These are phyloP conservation scores for Limenitis camilla DNA, from an alignment of 2,888 invertebrate genomes.

Conservation along the genomic window DNA sequence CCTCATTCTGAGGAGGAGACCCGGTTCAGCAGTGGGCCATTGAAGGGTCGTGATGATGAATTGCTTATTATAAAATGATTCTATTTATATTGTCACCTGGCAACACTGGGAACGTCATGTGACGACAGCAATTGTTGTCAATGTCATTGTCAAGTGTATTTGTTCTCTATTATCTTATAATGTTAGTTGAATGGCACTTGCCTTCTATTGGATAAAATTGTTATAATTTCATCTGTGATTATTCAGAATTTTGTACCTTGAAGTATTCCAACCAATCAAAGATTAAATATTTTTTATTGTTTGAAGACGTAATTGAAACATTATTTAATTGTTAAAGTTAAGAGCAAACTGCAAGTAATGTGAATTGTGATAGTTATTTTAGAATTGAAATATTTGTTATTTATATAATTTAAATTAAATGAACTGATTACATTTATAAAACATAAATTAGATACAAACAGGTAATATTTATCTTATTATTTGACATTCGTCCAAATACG, in stretches of 20 bases:
- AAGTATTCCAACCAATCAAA: no score
- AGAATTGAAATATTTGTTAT: conserved; percentile 6
- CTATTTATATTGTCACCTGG: not conserved
- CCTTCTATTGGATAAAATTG: no score
- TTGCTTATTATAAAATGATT: no score
- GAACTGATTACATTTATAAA: conserved; percentile 10
- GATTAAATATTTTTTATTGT: no score
- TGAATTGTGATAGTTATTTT: no score
- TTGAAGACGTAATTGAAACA: no score
- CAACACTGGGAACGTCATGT: conserved; percentile 21
- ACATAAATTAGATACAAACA: not conserved
- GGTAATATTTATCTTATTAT: conserved; percentile 5
- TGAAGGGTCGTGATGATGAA: no score
- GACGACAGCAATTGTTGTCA: conserved; percentile 21
- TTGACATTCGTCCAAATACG: not conserved
- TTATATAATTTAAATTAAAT: conserved; percentile 17
- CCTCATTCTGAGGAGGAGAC: no score
- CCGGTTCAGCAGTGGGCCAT: no score
- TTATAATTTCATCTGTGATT: conserved; percentile 3
- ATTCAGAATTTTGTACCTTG: not conserved
- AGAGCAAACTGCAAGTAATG: no score
- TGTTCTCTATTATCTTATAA: conserved; percentile 9
- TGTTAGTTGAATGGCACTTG: no score
- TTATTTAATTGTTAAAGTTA: no score
- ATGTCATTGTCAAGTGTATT: conserved; percentile 15